Evolutionary conservation across 1,140 invertebrate species (phyloP).

Genomic region (Caenorhabditis inopinata): DNA sequence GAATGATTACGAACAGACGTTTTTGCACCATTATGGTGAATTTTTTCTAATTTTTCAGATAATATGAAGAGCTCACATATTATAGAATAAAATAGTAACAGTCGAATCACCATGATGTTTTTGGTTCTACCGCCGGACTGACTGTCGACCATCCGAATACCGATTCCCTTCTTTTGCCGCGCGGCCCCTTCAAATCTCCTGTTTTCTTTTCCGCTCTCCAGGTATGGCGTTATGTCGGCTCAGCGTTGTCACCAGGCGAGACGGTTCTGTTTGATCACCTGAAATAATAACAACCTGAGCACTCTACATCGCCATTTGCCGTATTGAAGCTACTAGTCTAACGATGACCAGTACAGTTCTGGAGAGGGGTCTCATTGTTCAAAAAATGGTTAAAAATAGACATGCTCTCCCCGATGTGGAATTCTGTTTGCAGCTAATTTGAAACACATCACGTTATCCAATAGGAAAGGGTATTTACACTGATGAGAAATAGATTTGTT

Average conservation of each 20-base stretch:
- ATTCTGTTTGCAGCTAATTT: neutral
- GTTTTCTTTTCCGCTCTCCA: slow-evolving; percentile 33
- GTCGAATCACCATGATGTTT: slow-evolving; percentile 23
- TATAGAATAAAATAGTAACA: slow-evolving; percentile 8
- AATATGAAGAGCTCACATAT: too few species aligned
- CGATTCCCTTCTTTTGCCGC: neutral
- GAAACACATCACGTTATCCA: too few species aligned
- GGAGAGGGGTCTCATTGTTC: neutral
- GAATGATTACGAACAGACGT: too few species aligned
- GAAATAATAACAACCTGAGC: slow-evolving; percentile 30
- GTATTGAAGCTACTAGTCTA: slow-evolving; percentile 3
- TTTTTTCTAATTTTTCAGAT: too few species aligned
- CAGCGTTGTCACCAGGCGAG: slow-evolving; percentile 27
- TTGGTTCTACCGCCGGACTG: slow-evolving; percentile 24
- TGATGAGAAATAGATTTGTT: too few species aligned
- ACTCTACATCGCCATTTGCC: neutral
- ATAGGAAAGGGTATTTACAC: too few species aligned
- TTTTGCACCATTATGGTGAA: too few species aligned
- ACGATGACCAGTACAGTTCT: slow-evolving; percentile 15
- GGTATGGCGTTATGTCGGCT: slow-evolving; percentile 5
- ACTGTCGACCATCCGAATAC: slow-evolving; percentile 29
- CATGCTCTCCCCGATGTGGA: neutral
- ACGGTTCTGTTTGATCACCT: slow-evolving; percentile 30
- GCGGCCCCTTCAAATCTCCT: neutral
- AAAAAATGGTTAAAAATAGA: slow-evolving; percentile 19